Evolutionary conservation across 2,888 invertebrate genomes (phyloP), one percentile per base, ranked within the genome.

Genomic region (Xestoiulus laeticollis): DNA sequence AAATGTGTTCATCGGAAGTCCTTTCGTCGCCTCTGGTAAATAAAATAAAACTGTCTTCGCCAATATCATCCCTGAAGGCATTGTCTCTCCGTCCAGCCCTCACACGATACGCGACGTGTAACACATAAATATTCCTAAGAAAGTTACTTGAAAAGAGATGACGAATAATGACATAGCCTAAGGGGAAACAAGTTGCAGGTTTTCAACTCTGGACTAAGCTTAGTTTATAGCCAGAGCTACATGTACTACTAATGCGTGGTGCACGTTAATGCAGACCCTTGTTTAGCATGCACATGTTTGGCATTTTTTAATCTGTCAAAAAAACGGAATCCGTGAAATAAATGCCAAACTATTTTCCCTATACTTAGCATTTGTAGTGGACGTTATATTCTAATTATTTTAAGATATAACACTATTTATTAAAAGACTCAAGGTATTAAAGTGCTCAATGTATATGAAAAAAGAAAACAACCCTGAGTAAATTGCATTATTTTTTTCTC

Each of bases 21-120:
- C 22, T 68, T 68, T 68, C 68, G 26, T 68, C 26, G 68, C 68
- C 68, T 68, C 26, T 68, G 68, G 68, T 10, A 68, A 68, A 68
- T 26, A 68, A 68, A 68, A 68, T 68, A 68, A 68, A 68, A 68
- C 68, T 68, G 68, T 68, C 68, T 68, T 22, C 68, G 26, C n/a
- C 26, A n/a, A 68, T 68, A 68, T 26, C 26, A 26, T 68, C 68
- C 68, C 68, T 68, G 6, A 26, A 68, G 68, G 68, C 26, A 26
- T 68, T 68, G n/a, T n/a, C 59, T 68, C 4, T 26, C 68, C 22
- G 1, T 26, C 26, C 26, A 68, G 68, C 68, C 68, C 68, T 68
- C 68, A 68, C 68, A 68, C 8, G 68, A 68, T 22, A 68, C 68
- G 26, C 68, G 68, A 26, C 68, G 68, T 68, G 68, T 68, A 8